These are phyloP conservation scores for Salpingus planirostris DNA, from an alignment of 2,888 invertebrate species.

Conservation along the genomic window DNA sequence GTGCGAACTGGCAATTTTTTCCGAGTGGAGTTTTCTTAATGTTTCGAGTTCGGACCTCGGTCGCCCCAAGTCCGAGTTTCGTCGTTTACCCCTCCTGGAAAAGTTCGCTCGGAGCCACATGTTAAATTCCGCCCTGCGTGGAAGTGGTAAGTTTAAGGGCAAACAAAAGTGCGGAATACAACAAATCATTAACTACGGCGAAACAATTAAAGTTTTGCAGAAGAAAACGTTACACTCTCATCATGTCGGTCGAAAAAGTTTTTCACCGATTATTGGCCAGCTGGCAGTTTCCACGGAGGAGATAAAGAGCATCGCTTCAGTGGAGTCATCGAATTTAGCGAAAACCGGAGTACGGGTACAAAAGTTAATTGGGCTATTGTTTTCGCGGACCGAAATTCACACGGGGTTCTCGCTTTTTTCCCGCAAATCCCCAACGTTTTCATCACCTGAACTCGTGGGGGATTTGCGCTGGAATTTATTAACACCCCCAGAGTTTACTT, in stretches of 20 bases:
- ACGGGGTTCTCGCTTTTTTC: slow-evolving; percentile 12
- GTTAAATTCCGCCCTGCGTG: slow-evolving; percentile 10
- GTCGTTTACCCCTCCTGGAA: no score
- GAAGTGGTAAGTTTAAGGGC: slow-evolving; percentile 17
- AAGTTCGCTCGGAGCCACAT: no score
- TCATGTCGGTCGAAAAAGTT: slow-evolving; percentile 23
- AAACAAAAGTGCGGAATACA: slow-evolving; percentile 19
- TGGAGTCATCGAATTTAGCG: slow-evolving; percentile 22
- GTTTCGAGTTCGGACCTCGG: no score
- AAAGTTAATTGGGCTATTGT: slow-evolving; percentile 26
- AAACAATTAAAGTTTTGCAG: slow-evolving; percentile 31
- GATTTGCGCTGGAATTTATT: no score
- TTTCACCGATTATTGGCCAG: slow-evolving; percentile 26
- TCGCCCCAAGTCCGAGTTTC: no score
- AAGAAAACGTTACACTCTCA: no score
- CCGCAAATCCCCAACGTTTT: no score
- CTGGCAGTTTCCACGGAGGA: slow-evolving; percentile 26
- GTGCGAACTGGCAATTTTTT: no score
- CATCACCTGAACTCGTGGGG: no score
- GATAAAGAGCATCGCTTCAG: slow-evolving; percentile 21
- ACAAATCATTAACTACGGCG: slow-evolving; percentile 28
- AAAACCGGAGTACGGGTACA: slow-evolving; percentile 14
- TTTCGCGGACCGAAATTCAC: slow-evolving; percentile 16
- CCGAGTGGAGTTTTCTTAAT: no score
- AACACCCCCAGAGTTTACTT: no score